Evolutionary conservation across 2,888 invertebrate species (phyloP).

Genomic region (Dyspetes luteomarginatus): DNA sequence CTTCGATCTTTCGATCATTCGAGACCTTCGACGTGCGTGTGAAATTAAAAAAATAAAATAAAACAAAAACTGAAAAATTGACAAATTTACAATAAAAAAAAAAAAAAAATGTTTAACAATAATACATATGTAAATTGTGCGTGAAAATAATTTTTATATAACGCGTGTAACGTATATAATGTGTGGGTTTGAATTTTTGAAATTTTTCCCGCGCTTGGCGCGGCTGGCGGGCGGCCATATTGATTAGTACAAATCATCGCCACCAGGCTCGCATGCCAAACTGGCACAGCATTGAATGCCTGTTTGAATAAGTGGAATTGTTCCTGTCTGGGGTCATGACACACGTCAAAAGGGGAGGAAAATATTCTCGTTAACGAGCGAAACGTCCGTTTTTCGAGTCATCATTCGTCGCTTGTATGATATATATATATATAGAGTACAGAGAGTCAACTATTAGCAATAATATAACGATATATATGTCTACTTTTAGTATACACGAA

Average conservation of each 20-base stretch:
- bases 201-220: too few relatives aligned
- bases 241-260: not conserved
- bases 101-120: not conserved
- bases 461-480: conserved; percentile 13
- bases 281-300: not conserved
- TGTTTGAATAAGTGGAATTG: not conserved
- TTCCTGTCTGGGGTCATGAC: conserved; percentile 28
- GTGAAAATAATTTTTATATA: not conserved
- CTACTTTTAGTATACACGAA: conserved; percentile 42
- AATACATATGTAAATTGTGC: not conserved
- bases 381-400: conserved; percentile 63
- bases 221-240: not conserved
- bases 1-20: conserved; percentile 27
- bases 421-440: too few relatives aligned
- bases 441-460: conserved; percentile 11
- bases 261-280: not conserved
- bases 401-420: conserved; percentile 51
- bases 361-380: conserved; percentile 59
- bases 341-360: conserved; percentile 12
- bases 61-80: not conserved
- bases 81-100: not conserved
- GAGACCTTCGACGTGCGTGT: not conserved
- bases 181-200: too few relatives aligned
- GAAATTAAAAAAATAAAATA: not conserved
- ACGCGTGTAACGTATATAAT: too few relatives aligned